A percentile compares a stretch with the other conserved stretches of the same genome.
Conservation (phyloP, 2,113 vertebrate species). For the Salvelinus fontinalis region DNA sequence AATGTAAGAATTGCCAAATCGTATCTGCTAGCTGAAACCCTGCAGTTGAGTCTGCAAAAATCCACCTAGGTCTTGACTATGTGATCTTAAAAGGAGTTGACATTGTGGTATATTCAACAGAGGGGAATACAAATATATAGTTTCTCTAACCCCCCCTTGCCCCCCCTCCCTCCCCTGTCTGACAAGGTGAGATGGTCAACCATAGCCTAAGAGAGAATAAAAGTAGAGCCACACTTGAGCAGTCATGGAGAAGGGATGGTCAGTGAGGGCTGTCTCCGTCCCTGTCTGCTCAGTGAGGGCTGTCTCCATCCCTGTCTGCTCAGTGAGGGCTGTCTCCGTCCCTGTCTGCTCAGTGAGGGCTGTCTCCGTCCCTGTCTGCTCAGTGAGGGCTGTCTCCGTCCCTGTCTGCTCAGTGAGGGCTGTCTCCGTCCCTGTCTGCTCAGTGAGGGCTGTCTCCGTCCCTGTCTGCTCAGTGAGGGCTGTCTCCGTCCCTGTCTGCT, state of each 20-base stretch:
- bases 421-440: conserved; percentile 20
- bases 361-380: conserved; percentile 20
- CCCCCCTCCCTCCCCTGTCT: too few relatives aligned
- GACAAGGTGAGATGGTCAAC: too few relatives aligned
- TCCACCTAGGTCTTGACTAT: too few relatives aligned
- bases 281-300: conserved; percentile 19
- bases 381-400: conserved; percentile 30
- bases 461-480: conserved; percentile 31
- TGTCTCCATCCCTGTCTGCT: conserved; percentile 19
- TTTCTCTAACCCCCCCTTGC: too few relatives aligned
- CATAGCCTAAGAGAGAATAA: too few relatives aligned
- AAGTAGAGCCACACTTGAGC: conserved; percentile 27
- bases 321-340: conserved; percentile 30
- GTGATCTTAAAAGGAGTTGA: too few relatives aligned
- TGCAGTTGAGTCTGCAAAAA: too few relatives aligned
- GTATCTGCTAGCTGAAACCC: neutral
- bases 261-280: conserved; percentile 30
- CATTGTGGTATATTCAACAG: too few relatives aligned
- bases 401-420: conserved; percentile 31
- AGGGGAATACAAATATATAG: too few relatives aligned
- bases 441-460: conserved; percentile 30
- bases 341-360: conserved; percentile 31
- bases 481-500: conserved; percentile 20
- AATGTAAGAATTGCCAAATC: too few relatives aligned
- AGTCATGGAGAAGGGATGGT: conserved; percentile 18